Evolutionary conservation across 1,140 invertebrate genomes (phyloP).

Genomic region (Lasioglossum baleicum): DNA sequence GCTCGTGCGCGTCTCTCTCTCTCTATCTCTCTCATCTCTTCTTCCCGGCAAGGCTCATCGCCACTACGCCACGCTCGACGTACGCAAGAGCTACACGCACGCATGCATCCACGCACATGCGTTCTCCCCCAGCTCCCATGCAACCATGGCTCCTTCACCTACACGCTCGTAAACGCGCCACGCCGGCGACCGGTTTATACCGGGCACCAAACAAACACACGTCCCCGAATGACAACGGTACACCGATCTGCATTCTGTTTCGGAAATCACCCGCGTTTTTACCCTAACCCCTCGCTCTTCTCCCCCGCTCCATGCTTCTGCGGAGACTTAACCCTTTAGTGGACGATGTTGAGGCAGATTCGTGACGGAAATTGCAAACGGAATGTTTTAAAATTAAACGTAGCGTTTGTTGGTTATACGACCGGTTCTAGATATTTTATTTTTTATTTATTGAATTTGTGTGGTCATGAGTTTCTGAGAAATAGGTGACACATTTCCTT

Average conservation of each 20-base stretch:
- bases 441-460: too few relatives aligned
- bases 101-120: conserved; percentile 14
- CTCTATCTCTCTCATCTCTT: conserved; percentile 16
- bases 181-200: conserved; percentile 45
- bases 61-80: conserved; percentile 15
- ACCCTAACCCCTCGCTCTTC: neutral
- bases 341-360: neutral
- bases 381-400: too few relatives aligned
- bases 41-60: conserved; percentile 25
- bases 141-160: neutral
- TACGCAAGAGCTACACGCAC: conserved; percentile 10
- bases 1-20: conserved; percentile 16
- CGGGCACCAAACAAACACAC: conserved; percentile 43
- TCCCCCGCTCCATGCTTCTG: neutral
- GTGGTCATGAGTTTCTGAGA: too few relatives aligned
- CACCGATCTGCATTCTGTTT: conserved; percentile 26
- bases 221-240: conserved; percentile 43
- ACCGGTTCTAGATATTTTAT: too few relatives aligned
- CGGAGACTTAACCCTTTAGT: neutral
- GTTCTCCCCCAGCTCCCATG: neutral
- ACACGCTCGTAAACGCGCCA: conserved; percentile 1
- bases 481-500: too few relatives aligned
- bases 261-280: conserved; percentile 20
- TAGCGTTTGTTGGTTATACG: too few relatives aligned
- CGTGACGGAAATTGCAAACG: too few relatives aligned